Evolutionary conservation across 2,797 vertebrate genomes (phyloP).

Genomic region (Iguana delicatissima): DNA sequence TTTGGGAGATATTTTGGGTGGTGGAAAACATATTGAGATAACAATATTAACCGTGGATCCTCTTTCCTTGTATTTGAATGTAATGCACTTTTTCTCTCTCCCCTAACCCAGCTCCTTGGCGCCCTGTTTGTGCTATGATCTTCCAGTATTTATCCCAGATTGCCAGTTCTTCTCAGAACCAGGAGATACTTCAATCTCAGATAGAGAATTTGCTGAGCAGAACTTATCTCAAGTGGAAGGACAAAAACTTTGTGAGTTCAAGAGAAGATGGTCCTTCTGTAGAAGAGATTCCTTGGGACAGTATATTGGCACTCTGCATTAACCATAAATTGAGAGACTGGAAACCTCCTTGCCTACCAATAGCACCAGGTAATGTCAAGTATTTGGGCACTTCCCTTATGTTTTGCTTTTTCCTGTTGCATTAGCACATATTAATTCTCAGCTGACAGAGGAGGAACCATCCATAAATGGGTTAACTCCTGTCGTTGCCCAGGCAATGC

Average conservation of each 20-base stretch:
- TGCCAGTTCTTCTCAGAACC: constrained; percentile 80
- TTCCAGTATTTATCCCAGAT: constrained; percentile 86
- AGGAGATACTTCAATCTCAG: constrained; percentile 89
- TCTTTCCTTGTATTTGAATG: not conserved
- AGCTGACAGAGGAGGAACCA: not conserved
- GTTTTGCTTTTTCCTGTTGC: not conserved
- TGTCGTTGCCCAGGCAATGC: too few relatives aligned
- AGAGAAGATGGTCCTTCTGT: constrained; percentile 71
- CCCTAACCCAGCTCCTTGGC: constrained; percentile 85
- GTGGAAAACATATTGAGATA: not conserved
- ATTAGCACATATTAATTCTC: not conserved
- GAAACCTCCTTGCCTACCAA: constrained; percentile 78
- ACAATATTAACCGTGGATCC: not conserved
- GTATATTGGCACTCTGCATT: constrained; percentile 87
- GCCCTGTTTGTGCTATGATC: constrained; percentile 85
- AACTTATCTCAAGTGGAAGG: constrained; percentile 74
- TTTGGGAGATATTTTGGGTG: not conserved
- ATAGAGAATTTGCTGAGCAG: constrained; percentile 88
- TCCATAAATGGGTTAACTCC: too few relatives aligned
- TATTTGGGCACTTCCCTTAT: not conserved
- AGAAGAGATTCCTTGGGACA: constrained; percentile 90
- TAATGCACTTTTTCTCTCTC: not conserved
- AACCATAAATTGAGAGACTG: constrained; percentile 95
- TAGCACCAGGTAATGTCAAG: constrained; percentile 79
- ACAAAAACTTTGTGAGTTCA: not conserved